Evolutionary conservation across 2,888 invertebrate species (phyloP), one percentile per base, ranked within the genome.

Genomic region (Deilephila elpenor): DNA sequence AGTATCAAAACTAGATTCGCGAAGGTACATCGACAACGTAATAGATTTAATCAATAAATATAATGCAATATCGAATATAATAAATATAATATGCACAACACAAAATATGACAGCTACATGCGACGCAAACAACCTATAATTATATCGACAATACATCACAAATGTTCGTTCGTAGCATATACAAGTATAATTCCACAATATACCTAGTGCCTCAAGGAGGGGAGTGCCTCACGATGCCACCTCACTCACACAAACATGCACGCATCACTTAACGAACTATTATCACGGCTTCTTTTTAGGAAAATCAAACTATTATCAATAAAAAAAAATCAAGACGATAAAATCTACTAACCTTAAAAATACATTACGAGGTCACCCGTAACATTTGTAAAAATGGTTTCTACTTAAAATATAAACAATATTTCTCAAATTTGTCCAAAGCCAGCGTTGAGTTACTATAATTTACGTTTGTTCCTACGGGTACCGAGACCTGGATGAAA

Each of bases 241-340:
- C 85, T 83, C 90, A 84, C 86, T 84, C 91, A 89, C 89, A 83
- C 91, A 86, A 87, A 87, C 92, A 89, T 82, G 86, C 90, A 84
- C 67, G 67, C 51, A 86, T 84, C 87, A 91, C 93, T 92, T 94
- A 93, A 88, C 88, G 86, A 93, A 90, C 95, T 95, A 95, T 92
- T 95, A 95, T 95, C 95, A 95, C 95, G 91, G 93, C 93, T 93
- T 89, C 81, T 85, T 90, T 89, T 92, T 88, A 89, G 88, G 89
- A 90, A 90, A 92, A 90, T 87, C 81, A 84, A 88, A 89, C 89
- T 88, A 92, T 88, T 87, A 91, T 86, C 89, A 87, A 89, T 80
- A 83, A 88, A 87, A 88, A 87, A 89, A 91, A 89, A 90, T 89
- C 88, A 88, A 88, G 89, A 89, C 87, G 85, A 91, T 90, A 91